phyloP scores from a whole-genome alignment of 1,140 invertebrate species.

The Druon quercuslanigerum region DNA sequence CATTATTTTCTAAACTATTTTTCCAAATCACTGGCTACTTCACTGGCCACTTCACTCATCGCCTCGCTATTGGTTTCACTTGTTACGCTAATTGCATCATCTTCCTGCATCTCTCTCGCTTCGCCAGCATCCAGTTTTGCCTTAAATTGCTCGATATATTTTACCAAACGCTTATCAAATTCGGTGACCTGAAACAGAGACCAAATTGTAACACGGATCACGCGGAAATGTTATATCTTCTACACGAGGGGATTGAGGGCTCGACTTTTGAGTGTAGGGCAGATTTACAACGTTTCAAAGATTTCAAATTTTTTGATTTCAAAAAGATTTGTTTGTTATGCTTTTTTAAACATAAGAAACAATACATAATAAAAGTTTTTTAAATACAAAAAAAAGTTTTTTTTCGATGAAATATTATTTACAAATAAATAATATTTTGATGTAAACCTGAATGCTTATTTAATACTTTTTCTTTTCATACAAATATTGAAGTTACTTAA shows the following conservation, averaged over 20 bases:
- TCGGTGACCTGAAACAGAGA: conserved; percentile 42
- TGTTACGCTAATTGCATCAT: conserved; percentile 16
- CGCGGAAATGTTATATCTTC: no score
- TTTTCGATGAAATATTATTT: no score
- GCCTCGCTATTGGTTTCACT: conserved; percentile 17
- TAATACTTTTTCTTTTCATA: no score
- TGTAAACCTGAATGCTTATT: no score
- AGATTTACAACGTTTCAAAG: no score
- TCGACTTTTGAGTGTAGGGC: no score
- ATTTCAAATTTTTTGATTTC: neutral
- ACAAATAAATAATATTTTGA: no score
- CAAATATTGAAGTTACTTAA: no score
- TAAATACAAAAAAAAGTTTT: no score
- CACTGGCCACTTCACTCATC: conserved; percentile 28
- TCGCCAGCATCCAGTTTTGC: conserved; percentile 41
- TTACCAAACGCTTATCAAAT: conserved; percentile 55
- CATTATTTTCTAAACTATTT: conserved; percentile 7
- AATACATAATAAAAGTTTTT: no score
- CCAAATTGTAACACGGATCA: neutral
- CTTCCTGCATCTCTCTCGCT: conserved; percentile 1
- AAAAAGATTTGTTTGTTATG: conserved; percentile 34
- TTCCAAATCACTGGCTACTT: conserved; percentile 30
- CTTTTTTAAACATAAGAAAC: no score
- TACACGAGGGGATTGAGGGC: no score
- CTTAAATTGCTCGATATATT: conserved; percentile 54